A percentile compares a stretch with the other conserved stretches of the same genome.
Evolutionary conservation across 2,113 vertebrate species (phyloP).

Genomic region (Lutjanus erythropterus): DNA sequence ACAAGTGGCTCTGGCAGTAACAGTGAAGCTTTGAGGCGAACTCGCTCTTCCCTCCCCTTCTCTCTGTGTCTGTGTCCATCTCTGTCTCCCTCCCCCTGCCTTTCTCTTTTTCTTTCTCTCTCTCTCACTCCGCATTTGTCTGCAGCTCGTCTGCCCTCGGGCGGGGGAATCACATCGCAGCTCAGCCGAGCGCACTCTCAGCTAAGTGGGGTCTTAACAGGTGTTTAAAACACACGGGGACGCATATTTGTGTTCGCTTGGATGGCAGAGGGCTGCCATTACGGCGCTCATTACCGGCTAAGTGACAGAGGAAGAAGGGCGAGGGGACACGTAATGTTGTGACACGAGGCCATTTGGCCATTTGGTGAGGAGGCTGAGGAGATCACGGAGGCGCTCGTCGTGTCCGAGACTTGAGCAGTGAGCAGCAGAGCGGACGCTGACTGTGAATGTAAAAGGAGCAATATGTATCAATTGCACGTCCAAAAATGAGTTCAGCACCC

Average conservation of each 20-base stretch:
- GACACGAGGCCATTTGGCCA: constrained; percentile 61
- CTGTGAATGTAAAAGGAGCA: constrained; percentile 43
- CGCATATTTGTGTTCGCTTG: constrained; percentile 62
- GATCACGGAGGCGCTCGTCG: constrained; percentile 28
- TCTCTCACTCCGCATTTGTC: neutral
- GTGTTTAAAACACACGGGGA: constrained; percentile 71
- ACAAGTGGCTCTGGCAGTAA: constrained; percentile 66
- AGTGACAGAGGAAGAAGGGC: constrained; percentile 56
- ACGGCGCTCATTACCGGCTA: constrained; percentile 58
- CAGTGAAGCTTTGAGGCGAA: constrained; percentile 38
- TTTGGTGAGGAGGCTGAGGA: constrained; percentile 46
- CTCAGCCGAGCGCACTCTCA: constrained; percentile 35
- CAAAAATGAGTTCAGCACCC: no score
- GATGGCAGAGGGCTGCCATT: constrained; percentile 61
- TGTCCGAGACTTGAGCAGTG: constrained; percentile 17
- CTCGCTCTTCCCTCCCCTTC: neutral
- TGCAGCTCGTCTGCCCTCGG: constrained; percentile 23
- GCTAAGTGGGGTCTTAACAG: constrained; percentile 71
- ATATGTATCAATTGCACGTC: no score
- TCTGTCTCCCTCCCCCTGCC: neutral
- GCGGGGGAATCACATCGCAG: constrained; percentile 25
- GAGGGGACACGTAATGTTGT: constrained; percentile 52
- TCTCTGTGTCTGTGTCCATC: neutral
- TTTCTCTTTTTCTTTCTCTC: neutral
- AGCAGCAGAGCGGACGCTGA: constrained; percentile 23